Base-by-base conservation (phyloP, 1,140 invertebrate genomes). In the Vanessa tameamea region DNA sequence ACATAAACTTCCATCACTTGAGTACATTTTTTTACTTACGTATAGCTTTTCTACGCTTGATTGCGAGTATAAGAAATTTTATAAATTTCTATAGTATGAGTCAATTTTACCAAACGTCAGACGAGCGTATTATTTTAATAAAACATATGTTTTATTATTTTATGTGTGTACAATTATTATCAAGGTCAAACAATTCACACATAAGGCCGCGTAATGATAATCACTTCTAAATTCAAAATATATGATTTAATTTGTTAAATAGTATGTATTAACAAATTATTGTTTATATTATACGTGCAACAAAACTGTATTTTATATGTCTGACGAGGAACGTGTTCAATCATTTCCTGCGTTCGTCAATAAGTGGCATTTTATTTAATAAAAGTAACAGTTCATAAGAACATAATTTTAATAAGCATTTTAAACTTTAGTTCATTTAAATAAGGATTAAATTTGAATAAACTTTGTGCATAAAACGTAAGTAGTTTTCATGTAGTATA, bases 311-410 rank as follows among this genome's bases (percentile, higher is more conserved):
- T 31, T 31, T 31, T 4, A 31, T n/a, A n/a, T n/a, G 16, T 57
- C 53, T 57, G 51, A 57, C 53, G 14, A 57, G 20, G 9, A 5
- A 50, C 48, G 48, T 12, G 53, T 57, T 57, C 53, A 57, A 57
- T 57, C 16, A 57, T 57, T 23, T 23, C 13, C 53, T 23, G 9
- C 20, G 16, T 57, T 26, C 16, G n/a, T 57, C 53, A 57, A 23
- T 23, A 57, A 57, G 53, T 57, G n/a, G 50, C 15, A 53, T 53
- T 43, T 43, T 43, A 43, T 43, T 53, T 16, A 53, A 53, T 53
- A n/a, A 53, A 53, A 53, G n/a, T 53, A 50, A 14, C 48, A n/a
- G 13, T 50, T 50, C 9, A 13, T 6, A 15, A 50, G 48, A 50
- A 50, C 48, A 15, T 6, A 13, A 50, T 50, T 48, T 15, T 13